Evolutionary conservation across 2,888 invertebrate genomes (phyloP).

Genomic region (Rhyacophila evoluta): DNA sequence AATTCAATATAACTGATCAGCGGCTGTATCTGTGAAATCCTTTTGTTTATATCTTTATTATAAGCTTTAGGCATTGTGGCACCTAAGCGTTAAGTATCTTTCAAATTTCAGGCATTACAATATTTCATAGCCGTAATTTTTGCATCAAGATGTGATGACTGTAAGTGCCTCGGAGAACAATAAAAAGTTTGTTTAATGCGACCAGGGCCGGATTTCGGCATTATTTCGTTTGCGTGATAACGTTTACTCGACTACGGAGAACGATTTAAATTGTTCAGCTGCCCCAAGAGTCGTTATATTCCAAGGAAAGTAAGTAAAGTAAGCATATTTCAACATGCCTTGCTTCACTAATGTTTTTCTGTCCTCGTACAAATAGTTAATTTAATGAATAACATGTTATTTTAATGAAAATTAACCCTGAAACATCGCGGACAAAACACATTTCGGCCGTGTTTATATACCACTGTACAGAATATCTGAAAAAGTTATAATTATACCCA

Average conservation of each 20-base stretch:
- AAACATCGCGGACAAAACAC: neutral
- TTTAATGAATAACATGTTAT: neutral
- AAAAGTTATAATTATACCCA: no score
- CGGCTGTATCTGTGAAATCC: no score
- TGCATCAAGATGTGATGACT: constrained; percentile 13
- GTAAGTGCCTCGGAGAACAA: constrained; percentile 34
- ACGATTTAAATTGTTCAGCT: constrained; percentile 14
- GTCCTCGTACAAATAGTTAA: neutral
- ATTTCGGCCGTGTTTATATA: neutral
- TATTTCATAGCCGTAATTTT: neutral
- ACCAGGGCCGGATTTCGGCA: constrained; percentile 3
- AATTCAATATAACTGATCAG: no score
- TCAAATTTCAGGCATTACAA: constrained; percentile 29
- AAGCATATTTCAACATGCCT: neutral
- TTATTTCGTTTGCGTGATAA: neutral
- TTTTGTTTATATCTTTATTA: neutral
- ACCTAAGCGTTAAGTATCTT: neutral
- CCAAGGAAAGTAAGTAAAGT: neutral
- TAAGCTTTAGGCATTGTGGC: neutral
- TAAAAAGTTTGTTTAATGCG: constrained; percentile 39
- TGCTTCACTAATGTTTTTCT: constrained; percentile 11
- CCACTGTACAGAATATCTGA: no score
- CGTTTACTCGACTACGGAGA: neutral
- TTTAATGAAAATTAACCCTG: constrained; percentile 1
- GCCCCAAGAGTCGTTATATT: constrained; percentile 12